phyloP scores from a whole-genome alignment of 2,888 invertebrate species.

The Pristionchus mayeri region DNA sequence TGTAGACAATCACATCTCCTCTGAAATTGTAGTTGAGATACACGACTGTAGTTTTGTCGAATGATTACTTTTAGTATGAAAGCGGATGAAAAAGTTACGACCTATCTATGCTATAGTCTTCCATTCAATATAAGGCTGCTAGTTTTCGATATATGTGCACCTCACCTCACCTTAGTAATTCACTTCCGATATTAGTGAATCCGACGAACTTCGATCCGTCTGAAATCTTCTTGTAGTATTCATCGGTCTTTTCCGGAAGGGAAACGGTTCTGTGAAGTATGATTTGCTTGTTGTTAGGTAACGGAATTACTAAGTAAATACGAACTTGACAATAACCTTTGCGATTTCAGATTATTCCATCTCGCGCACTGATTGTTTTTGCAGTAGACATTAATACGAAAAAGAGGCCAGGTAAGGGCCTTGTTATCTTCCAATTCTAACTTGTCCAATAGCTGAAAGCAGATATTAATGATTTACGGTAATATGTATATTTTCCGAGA shows the following conservation, averaged over 20 bases:
- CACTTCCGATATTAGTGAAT: conserved; percentile 27
- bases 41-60: no score
- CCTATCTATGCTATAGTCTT: no score
- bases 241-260: not conserved
- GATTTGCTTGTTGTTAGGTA: no score
- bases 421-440: not conserved
- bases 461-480: not conserved
- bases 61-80: no score
- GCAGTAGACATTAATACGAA: conserved; percentile 37
- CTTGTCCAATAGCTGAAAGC: conserved; percentile 8
- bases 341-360: not conserved
- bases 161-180: not conserved
- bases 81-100: no score
- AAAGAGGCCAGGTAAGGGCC: conserved; percentile 31
- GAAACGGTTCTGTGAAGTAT: not conserved
- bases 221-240: not conserved
- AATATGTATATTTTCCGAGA: not conserved
- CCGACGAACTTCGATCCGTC: not conserved
- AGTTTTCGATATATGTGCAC: not conserved
- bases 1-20: not conserved
- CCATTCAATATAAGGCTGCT: not conserved
- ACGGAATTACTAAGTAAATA: no score
- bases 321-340: not conserved
- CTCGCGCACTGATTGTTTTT: not conserved
- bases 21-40: not conserved